Conservation (phyloP, 2,113 vertebrate species). For the Cephalopterus ornatus region DNA sequence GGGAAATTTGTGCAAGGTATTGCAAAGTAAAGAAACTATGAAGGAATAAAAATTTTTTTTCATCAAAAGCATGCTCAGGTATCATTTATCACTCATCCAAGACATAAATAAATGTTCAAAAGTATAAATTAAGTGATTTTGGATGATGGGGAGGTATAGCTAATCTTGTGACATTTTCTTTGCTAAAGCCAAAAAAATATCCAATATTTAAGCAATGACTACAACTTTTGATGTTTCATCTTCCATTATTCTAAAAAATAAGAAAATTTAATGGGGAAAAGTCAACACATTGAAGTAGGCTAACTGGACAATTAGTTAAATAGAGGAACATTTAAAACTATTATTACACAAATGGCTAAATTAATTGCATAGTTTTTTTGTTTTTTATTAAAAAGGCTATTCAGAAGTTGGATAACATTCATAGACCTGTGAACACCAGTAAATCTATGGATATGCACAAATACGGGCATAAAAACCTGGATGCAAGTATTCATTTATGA, state of each 20-base stretch:
- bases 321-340: not conserved
- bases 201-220: not conserved
- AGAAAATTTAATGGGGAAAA: not conserved
- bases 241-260: not conserved
- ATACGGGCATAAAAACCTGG: accelerated
- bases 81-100: not conserved
- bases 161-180: not conserved
- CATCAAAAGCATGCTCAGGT: not conserved
- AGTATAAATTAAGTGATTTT: not conserved
- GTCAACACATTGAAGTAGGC: not conserved
- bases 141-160: not conserved
- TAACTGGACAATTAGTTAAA: not conserved
- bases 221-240: not conserved
- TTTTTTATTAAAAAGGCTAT: not conserved
- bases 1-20: not conserved
- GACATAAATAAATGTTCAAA: not conserved
- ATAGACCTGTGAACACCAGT: not conserved
- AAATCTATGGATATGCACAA: not conserved
- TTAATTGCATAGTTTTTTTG: not conserved
- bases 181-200: not conserved
- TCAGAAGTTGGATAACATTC: not conserved
- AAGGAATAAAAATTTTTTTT: not conserved
- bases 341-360: not conserved
- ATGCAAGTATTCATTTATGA: not conserved
- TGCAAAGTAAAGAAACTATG: not conserved